Evolutionary conservation across 2,113 vertebrate genomes (phyloP), one percentile per base, ranked within the genome.

Genomic region (Hipposideros armiger): DNA sequence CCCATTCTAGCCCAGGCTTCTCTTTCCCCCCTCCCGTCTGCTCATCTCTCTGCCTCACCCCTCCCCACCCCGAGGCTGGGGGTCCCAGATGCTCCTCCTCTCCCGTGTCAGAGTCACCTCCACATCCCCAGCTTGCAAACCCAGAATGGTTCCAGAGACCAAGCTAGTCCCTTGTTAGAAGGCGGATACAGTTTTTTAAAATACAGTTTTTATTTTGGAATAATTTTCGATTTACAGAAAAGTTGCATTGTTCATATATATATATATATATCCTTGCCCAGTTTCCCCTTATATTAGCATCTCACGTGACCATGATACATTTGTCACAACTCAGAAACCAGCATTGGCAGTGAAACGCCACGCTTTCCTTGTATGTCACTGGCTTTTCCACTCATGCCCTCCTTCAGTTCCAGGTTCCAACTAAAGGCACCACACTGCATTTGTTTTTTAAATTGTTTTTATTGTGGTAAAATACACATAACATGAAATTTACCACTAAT

Each of bases 231-330:
- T 19, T 76, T 9, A 54, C 52, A 64, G 66, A 45, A 14, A 90
- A n/a, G 47, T 67, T 9, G 7, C 30, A 36, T 36, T 36, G 36
- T 36, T 36, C 36, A 36, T 36, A 36, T 36, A 36, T 36, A 36
- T 36, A 36, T 36, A 36, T 36, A 36, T 36, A 36, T 36, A 50
- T 11, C 47, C 67, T 36, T 11, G 0, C 24, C 36, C 32, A 2
- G 15, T 0, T 9, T 24, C 7, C 4, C 58, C 20, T 15, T 4
- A 2, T 7, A 0, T 50, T 11, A 40, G 22, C 47, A 5, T 58
- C 76, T 50, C 76, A 6, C 3, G 0, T 4, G 26, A 11, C n/a
- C 8, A 0, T 30, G 66, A 45, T 0, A 4, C 28, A 0, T 45
- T n/a, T 22, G 26, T 13, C 62, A 6, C 2, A 16, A 16, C 54